These are phyloP conservation scores for Rhamnusium bicolor DNA, from an alignment of 2,888 invertebrate genomes.

Conservation along the genomic window DNA sequence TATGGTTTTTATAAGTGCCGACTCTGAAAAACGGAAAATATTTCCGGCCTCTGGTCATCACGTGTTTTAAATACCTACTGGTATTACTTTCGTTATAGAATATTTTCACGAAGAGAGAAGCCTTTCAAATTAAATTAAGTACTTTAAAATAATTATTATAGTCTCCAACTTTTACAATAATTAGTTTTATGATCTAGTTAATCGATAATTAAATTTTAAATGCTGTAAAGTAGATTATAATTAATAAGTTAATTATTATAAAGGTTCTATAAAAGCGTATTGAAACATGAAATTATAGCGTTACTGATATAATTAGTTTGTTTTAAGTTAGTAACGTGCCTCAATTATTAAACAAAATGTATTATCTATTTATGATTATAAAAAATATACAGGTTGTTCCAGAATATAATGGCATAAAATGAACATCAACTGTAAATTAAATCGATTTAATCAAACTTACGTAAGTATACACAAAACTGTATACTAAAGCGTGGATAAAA, in stretches of 20 bases:
- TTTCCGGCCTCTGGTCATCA: no score
- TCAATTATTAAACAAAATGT: no score
- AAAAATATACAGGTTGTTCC: no score
- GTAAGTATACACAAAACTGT: no score
- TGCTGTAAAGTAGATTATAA: neutral
- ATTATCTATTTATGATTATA: no score
- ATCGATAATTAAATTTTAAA: neutral
- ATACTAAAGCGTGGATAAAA: no score
- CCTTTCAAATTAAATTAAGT: no score
- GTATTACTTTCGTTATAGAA: neutral
- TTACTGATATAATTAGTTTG: neutral
- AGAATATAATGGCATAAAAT: no score
- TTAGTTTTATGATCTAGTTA: neutral
- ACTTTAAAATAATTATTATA: neutral
- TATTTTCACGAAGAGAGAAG: neutral
- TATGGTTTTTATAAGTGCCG: no score
- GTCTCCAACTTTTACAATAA: neutral
- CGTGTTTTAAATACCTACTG: neutral
- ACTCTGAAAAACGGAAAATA: no score
- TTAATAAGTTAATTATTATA: neutral
- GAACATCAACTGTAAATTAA: no score
- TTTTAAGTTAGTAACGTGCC: neutral
- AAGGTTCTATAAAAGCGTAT: neutral
- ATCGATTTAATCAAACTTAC: no score
- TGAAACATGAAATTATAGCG: neutral